Conservation (phyloP, 2,888 invertebrate genomes). For the Calephelis perditalis region DNA sequence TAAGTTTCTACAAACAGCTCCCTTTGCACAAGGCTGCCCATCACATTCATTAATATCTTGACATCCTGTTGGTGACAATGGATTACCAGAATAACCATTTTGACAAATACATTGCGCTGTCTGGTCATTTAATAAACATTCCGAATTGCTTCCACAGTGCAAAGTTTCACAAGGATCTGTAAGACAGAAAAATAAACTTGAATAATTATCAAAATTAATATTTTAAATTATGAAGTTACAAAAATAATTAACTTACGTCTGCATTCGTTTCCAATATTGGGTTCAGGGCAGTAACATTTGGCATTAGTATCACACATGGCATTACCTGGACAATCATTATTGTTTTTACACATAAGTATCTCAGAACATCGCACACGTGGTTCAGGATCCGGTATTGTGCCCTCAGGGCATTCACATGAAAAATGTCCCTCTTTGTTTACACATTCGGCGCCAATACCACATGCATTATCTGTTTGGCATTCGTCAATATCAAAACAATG, state of each 20-base stretch:
- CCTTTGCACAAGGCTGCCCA: slow-evolving; percentile 86
- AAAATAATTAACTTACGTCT: slow-evolving; percentile 82
- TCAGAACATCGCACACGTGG: slow-evolving; percentile 89
- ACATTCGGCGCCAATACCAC: slow-evolving; percentile 90
- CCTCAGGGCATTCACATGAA: slow-evolving; percentile 88
- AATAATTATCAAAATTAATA: not conserved
- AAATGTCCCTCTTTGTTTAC: slow-evolving; percentile 87
- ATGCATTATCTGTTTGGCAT: slow-evolving; percentile 83
- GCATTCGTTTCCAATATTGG: slow-evolving; percentile 94
- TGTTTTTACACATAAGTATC: slow-evolving; percentile 85
- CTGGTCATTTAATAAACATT: slow-evolving; percentile 91
- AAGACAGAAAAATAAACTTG: slow-evolving; percentile 34
- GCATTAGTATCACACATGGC: slow-evolving; percentile 88
- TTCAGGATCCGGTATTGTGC: slow-evolving; percentile 90
- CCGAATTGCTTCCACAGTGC: slow-evolving; percentile 91
- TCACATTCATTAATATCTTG: slow-evolving; percentile 94
- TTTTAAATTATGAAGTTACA: not conserved
- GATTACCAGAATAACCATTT: slow-evolving; percentile 87
- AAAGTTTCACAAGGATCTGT: slow-evolving; percentile 93
- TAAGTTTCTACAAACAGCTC: slow-evolving; percentile 93
- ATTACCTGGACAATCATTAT: slow-evolving; percentile 93
- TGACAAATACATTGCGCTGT: slow-evolving; percentile 91
- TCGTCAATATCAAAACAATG: slow-evolving; percentile 92
- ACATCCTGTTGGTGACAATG: slow-evolving; percentile 83
- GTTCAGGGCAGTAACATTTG: slow-evolving; percentile 92